Conservation (phyloP, 2,113 vertebrate species). For the Tichodroma muraria region DNA sequence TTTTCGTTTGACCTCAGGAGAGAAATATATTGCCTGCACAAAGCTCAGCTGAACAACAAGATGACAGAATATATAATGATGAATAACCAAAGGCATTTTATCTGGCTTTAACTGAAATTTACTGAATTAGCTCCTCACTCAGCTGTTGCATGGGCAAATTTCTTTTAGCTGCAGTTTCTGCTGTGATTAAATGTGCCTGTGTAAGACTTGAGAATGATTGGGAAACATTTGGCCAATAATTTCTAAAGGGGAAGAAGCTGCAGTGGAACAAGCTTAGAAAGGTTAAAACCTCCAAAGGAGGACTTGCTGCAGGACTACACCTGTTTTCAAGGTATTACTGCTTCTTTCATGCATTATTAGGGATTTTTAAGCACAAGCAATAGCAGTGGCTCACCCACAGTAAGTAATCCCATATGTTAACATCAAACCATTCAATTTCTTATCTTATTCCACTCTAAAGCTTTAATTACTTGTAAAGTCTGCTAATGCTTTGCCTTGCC, state of each 20-base stretch:
- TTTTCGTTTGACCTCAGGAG: neutral
- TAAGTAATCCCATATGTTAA: neutral
- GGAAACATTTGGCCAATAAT: neutral
- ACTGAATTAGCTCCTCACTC: neutral
- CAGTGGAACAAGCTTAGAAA: neutral
- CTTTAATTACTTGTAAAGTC: conserved; percentile 19
- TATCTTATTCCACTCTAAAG: neutral
- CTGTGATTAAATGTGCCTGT: neutral
- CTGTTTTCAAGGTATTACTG: neutral
- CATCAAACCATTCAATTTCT: neutral
- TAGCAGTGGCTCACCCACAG: neutral
- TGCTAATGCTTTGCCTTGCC: neutral
- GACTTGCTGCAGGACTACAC: neutral
- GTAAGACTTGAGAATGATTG: neutral
- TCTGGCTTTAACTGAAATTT: neutral
- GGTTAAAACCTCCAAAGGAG: neutral
- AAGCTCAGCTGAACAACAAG: neutral
- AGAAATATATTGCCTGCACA: neutral
- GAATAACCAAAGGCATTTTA: neutral
- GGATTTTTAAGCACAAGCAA: neutral
- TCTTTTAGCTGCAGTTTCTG: neutral
- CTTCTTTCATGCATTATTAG: neutral
- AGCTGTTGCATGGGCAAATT: neutral
- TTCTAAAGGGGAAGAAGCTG: neutral
- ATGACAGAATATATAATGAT: neutral